Percentiles rank a stretch among this genome's conserved stretches.
Evolutionary conservation across 2,888 invertebrate species (phyloP).

Genomic region (Melanargia galathea): DNA sequence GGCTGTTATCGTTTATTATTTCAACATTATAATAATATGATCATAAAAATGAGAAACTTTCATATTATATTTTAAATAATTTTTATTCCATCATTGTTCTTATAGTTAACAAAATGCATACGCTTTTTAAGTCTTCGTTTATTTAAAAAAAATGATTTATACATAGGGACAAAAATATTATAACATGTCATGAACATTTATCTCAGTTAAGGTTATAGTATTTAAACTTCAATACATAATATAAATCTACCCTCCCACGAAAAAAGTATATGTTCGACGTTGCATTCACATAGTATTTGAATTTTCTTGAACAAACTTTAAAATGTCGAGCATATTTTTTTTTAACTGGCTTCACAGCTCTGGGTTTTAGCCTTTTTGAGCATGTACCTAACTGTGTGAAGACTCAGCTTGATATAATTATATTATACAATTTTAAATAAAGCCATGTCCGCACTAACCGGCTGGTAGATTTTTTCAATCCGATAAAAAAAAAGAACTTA

Average conservation of each 20-base stretch:
- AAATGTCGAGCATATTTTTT: too few species aligned
- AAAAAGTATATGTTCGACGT: not conserved
- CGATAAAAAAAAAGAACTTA: too few species aligned
- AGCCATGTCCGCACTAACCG: conserved; percentile 4
- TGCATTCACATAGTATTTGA: not conserved
- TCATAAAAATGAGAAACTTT: not conserved
- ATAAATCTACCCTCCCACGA: not conserved
- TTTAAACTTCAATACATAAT: not conserved
- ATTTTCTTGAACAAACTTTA: not conserved
- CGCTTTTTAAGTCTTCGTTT: conserved; percentile 13
- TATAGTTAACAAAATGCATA: conserved; percentile 25
- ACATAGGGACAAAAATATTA: conserved; percentile 2
- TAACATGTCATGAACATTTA: not conserved
- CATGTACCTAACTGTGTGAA: not conserved
- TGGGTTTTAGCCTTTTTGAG: too few species aligned
- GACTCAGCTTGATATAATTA: not conserved
- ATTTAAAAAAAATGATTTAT: not conserved
- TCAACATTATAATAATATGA: not conserved
- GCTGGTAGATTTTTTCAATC: not conserved
- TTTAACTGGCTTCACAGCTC: too few species aligned
- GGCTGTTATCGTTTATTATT: too few species aligned
- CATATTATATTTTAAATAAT: conserved; percentile 15
- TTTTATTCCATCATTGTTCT: conserved; percentile 21
- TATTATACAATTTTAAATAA: not conserved
- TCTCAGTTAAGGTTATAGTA: conserved; percentile 15